These are phyloP conservation scores for Polypterus senegalus DNA, from an alignment of 2,113 vertebrate species.

Conservation along the genomic window DNA sequence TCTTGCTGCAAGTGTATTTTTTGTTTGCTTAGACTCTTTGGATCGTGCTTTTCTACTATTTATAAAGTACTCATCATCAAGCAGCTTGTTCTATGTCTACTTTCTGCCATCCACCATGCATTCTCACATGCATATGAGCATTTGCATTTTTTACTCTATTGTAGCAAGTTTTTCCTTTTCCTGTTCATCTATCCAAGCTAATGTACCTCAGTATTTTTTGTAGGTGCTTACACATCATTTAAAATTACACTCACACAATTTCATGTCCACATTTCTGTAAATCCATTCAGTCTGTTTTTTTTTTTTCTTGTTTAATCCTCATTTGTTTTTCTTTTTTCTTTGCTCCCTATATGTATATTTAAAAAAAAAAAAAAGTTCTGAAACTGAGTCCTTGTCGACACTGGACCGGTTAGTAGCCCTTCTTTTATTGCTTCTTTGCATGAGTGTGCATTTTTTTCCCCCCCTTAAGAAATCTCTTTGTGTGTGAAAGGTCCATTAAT, in stretches of 20 bases:
- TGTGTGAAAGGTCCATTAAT: no score
- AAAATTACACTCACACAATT: slow-evolving; percentile 42
- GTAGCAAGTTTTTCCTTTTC: no score
- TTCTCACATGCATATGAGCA: no score
- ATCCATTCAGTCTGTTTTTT: slow-evolving; percentile 38
- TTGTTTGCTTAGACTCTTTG: no score
- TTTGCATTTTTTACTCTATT: no score
- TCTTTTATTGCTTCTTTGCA: slow-evolving; percentile 68
- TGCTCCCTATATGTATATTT: slow-evolving; percentile 2
- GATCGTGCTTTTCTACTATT: no score
- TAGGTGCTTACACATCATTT: slow-evolving; percentile 46
- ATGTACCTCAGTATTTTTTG: slow-evolving; percentile 31
- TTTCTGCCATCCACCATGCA: no score
- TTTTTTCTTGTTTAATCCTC: slow-evolving; percentile 80
- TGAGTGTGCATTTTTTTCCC: slow-evolving; percentile 40
- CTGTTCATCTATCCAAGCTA: no score
- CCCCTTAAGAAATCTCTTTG: no score
- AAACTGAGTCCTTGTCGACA: slow-evolving; percentile 98
- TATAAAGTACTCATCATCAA: no score
- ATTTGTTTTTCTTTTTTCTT: slow-evolving; percentile 60
- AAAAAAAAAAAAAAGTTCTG: slow-evolving; percentile 75
- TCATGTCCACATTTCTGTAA: slow-evolving; percentile 66
- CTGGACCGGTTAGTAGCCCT: slow-evolving; percentile 98
- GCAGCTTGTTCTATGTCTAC: no score
- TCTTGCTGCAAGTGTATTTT: no score